Evolutionary conservation across 2,113 vertebrate species (phyloP).

Genomic region (Leptobrachium leishanense): DNA sequence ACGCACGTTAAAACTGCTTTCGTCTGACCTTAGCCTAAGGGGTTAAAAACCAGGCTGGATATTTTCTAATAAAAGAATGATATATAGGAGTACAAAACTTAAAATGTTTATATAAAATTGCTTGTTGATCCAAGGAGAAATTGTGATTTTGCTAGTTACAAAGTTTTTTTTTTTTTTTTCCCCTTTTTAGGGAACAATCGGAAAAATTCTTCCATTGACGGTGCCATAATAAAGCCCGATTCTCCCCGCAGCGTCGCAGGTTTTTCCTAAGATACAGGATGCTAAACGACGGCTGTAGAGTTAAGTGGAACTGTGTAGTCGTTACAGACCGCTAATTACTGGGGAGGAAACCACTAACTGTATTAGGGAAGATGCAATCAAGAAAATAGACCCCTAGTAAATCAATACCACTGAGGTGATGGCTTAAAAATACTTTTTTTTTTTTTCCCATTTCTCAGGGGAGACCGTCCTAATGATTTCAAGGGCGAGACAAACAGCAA

Average conservation of each 20-base stretch:
- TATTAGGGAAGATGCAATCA: conserved; percentile 65
- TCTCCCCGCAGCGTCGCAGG: neutral
- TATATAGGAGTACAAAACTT: neutral
- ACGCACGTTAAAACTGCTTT: no score
- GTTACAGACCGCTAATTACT: conserved; percentile 57
- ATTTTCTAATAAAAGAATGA: no score
- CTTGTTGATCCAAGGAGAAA: neutral
- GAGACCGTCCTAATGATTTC: conserved; percentile 53
- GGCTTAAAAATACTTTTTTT: conserved; percentile 54
- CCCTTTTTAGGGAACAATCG: no score
- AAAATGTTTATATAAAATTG: neutral
- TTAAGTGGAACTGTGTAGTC: conserved; percentile 52
- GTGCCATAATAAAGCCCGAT: no score
- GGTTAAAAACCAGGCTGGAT: no score
- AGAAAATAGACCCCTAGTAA: conserved; percentile 58
- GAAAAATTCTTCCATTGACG: no score
- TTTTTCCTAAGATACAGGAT: neutral
- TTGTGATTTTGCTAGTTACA: no score
- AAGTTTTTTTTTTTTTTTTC: no score
- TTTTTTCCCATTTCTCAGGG: conserved; percentile 50
- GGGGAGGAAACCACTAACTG: conserved; percentile 61
- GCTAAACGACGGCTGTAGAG: neutral
- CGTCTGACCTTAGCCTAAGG: no score
- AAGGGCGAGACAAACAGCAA: conserved; percentile 43
- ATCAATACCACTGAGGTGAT: conserved; percentile 53